phyloP scores from a whole-genome alignment of 1,140 invertebrate species.

The Himalopsyche phryganea region DNA sequence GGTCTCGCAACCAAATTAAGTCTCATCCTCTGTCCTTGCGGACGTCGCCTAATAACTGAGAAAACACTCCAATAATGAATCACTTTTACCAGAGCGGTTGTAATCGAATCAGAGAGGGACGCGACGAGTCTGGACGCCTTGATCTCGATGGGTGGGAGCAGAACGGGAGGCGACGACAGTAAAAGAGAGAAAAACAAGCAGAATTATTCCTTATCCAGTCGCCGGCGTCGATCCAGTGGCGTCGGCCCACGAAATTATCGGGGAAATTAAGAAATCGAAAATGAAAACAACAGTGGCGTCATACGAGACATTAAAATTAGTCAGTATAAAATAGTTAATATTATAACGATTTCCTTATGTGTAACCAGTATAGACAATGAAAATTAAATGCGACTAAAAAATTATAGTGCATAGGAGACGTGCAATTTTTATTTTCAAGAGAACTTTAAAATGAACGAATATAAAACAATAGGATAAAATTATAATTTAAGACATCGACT shows the following conservation, averaged over 20 bases:
- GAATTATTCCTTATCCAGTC: slow-evolving; percentile 32
- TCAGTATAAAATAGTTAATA: no score
- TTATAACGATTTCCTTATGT: no score
- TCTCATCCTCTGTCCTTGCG: slow-evolving; percentile 10
- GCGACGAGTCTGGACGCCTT: slow-evolving; percentile 2
- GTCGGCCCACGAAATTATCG: slow-evolving; percentile 4
- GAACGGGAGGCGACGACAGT: slow-evolving; percentile 2
- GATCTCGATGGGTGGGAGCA: not conserved
- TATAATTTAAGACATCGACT: no score
- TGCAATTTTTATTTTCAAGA: no score
- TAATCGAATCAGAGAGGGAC: slow-evolving; percentile 32
- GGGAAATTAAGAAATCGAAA: no score
- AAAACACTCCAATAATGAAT: slow-evolving; percentile 35
- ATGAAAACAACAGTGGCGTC: no score
- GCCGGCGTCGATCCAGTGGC: slow-evolving; percentile 18
- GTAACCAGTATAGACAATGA: no score
- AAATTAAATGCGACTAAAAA: no score
- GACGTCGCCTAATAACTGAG: slow-evolving; percentile 29
- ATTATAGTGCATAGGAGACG: no score
- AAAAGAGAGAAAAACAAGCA: slow-evolving; percentile 28
- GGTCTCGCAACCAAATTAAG: slow-evolving; percentile 29
- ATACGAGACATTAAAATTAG: no score
- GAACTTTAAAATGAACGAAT: no score
- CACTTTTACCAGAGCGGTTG: slow-evolving; percentile 24
- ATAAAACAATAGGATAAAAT: no score